Evolutionary conservation across 1,140 invertebrate species (phyloP), one percentile per base, ranked within the genome.

Genomic region (Neodiprion lecontei): DNA sequence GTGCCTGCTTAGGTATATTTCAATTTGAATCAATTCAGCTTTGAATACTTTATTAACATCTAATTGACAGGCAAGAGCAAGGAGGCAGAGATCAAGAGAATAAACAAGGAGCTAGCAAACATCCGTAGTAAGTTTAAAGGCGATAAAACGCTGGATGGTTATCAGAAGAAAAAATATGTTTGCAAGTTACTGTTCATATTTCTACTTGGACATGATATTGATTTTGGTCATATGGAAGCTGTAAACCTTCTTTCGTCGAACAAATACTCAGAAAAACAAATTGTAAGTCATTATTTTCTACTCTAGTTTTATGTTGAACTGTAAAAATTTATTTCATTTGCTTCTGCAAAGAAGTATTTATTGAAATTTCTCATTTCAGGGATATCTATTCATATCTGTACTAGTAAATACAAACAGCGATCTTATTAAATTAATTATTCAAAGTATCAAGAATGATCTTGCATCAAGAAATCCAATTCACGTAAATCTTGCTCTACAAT

Each of bases 91-190:
- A 96, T 99, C 78, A 99, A 99, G 88, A 93, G 99, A 86, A 99
- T 99, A 87, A 99, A 99, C 88, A 99, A 99, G 89, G 99, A 99
- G 90, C 89, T 99, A 82, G 98, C 99, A 67, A 99, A 99, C 88
- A 99, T 99, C 87, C 91, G 99, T 78, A 99, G 98, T 84, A 99
- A 99, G 92, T 99, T 99, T 86, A 99, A 99, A 95, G 98, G 98
- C 74, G 99, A 99, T 88, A 99, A 99, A 92, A 99, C 99, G 49
- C 90, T 99, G 50, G 99, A 99, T 91, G 99, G 99, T 21, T 99
- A 99, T 88, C 98, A 99, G 86, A 99, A 99, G 91, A 99, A 99
- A 91, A 99, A 99, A 90, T 99, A 99, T 93, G 98, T 99, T 50
- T 99, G 99, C 91, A 99, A 99, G 89, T 90, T 99, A 74, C 90